Percentiles rank a stretch among this genome's conserved stretches.
Evolutionary conservation across 2,797 vertebrate genomes (phyloP).

Genomic region (Thripadectes ignobilis): DNA sequence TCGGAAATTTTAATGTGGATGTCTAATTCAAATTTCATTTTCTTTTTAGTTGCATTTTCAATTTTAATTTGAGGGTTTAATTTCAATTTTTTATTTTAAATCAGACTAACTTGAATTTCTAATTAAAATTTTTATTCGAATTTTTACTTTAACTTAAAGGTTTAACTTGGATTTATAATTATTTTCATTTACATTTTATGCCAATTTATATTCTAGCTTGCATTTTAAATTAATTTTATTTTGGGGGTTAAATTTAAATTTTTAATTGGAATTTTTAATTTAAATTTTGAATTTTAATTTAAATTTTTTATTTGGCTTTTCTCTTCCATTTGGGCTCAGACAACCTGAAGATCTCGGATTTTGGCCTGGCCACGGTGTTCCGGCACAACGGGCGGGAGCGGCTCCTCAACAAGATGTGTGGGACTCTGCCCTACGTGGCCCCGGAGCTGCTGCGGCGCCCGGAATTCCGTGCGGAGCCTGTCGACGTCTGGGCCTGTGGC

Average conservation of each 20-base stretch:
- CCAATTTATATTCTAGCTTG: background rate
- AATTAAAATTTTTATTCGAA: background rate
- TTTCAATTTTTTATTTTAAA: background rate
- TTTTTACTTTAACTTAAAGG: background rate
- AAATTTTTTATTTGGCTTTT: background rate
- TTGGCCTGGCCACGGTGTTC: conserved; percentile 87
- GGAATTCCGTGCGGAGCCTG: conserved; percentile 90
- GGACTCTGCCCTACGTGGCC: conserved; percentile 94
- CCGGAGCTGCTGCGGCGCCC: conserved; percentile 88
- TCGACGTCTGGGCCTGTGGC: conserved; percentile 94
- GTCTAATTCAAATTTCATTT: background rate
- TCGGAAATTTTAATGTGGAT: no score
- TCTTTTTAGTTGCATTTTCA: background rate
- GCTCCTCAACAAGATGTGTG: conserved; percentile 87
- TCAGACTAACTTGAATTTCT: rapidly evolving
- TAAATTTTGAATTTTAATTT: background rate
- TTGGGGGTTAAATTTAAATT: background rate
- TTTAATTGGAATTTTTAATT: background rate
- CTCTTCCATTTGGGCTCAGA: background rate
- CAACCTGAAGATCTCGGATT: conserved; percentile 94
- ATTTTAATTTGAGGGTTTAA: background rate
- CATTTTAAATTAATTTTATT: background rate
- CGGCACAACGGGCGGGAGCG: conserved; percentile 89
- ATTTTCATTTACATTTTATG: background rate
- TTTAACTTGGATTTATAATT: no score